Base-by-base conservation (phyloP, 2,888 invertebrate species). In the Trachelus iudaicus region DNA sequence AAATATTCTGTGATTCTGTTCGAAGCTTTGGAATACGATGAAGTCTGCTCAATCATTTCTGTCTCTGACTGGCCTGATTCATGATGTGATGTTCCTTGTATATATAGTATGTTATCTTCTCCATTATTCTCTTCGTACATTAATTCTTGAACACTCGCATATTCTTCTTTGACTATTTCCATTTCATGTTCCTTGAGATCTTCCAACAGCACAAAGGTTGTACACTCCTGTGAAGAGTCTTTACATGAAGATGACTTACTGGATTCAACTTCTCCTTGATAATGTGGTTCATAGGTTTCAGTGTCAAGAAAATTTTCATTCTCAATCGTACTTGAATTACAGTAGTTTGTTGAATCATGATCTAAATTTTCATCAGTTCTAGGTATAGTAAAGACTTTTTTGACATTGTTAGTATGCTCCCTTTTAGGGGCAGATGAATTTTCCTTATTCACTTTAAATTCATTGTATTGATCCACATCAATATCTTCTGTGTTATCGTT, bases 391-490 rank as follows among this genome's bases (percentile, higher is more conserved):
- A 71, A 71, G 13, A 23, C 71, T 71, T 71, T 34, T 23, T 71
- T 71, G 6, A 33, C 30, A 71, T 33, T 33, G 15, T 31, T 30
- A 23, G 71, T 71, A 34, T 33, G 34, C 23, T 56, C 56, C 23
- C 56, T 56, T 56, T 56, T 56, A 56, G 56, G 56, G 23, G 56
- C 56, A 9, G 56, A 23, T 56, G 23, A 56, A 31, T 12, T 71
- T 71, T 82, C 71, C 33, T 71, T 81, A 30, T 85, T 85, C 11
- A 83, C 82, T n/a, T 77, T 76, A 30, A 83, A 83, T 69, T 82
- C 81, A 31, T 82, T 79, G 34, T 80, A 79, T 40, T 85, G 82
- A 35, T 82, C 80, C 11, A 82, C 77, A 35, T 80, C 76, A 73
- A 78, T 80, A 69, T 81, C 81, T 15, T 74, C 71, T 37, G 80